Base-by-base conservation (phyloP, 2,797 vertebrate species). In the Tarsius wallacei region DNA sequence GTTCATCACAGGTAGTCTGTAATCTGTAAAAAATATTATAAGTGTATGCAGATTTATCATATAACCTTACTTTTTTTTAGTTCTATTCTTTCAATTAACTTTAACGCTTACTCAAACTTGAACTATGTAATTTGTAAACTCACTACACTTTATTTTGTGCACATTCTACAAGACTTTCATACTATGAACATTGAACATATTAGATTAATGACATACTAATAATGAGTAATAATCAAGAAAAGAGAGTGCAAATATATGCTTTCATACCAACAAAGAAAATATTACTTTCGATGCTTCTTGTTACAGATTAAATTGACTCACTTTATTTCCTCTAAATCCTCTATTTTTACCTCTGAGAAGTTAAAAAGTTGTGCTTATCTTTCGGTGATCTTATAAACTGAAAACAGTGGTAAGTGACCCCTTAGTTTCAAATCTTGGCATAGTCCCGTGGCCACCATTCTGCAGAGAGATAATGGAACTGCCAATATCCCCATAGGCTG, bases 1-100 rank as follows among this genome's bases (percentile, higher is more conserved):
- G 11, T 42, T 53, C 26, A 49, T 90, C n/a, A 36, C 59, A 64
- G 9, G 4, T 59, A 63, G 78, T 71, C 53, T 71, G 47, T 47
- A 42, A 87, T 70, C 31, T 93, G 24, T 33, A 33, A 76, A 94
- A 94, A 80, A 57, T 61, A n/a, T 42, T n/a, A n/a, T 19, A 80
- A 81, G 31, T 17, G 28, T 71, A 33, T 80, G 7, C 17, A 73
- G 61, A 85, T 74, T 24, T 86, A 24, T 28, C 63, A 59, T 21
- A 53, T 28, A 21, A 51, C 12, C 4, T 77, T n/a, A 74, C 66
- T 14, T 68, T 63, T 95, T 42, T 59, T 59, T 61, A 49, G 14
- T n/a, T 93, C 47, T 77, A 14, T 66, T 64, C 55, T 53, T 68
- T 7, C 13, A 74, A 5, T 63, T 49, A 82, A 28, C n/a, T 47